Percentiles rank a stretch among this genome's conserved stretches.
Evolutionary conservation across 1,140 invertebrate genomes (phyloP).

Genomic region (Lutraria rhynchaena): DNA sequence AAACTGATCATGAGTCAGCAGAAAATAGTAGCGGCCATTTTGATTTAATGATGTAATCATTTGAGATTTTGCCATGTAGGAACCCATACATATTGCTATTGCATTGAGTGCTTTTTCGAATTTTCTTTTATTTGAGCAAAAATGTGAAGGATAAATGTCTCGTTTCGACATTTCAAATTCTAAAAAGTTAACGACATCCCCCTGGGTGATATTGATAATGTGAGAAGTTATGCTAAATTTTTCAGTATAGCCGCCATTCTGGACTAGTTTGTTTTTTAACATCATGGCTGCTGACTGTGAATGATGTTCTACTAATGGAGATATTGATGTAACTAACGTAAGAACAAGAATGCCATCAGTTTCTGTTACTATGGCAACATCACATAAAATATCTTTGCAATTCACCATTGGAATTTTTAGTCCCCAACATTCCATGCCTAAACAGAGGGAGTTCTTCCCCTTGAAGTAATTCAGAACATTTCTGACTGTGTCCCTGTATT

Average conservation of each 20-base stretch:
- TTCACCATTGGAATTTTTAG: conserved; percentile 54
- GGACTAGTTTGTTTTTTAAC: conserved; percentile 66
- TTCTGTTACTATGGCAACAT: conserved; percentile 63
- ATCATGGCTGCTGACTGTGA: conserved; percentile 52
- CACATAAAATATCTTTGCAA: conserved; percentile 57
- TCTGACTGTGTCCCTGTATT: conserved; percentile 54
- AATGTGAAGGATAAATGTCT: conserved; percentile 71
- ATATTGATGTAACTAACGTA: conserved; percentile 53
- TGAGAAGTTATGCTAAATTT: conserved; percentile 71
- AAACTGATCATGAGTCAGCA: conserved; percentile 77
- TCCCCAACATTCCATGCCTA: conserved; percentile 68
- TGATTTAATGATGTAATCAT: conserved; percentile 34
- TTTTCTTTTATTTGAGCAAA: conserved; percentile 56
- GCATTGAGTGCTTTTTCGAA: conserved; percentile 65
- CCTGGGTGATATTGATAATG: conserved; percentile 59
- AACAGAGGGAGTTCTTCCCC: conserved; percentile 32
- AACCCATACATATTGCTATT: conserved; percentile 67
- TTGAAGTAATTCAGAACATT: conserved; percentile 46
- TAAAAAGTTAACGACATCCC: conserved; percentile 45
- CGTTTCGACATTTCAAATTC: conserved; percentile 34
- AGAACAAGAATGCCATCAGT: conserved; percentile 59
- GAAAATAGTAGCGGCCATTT: conserved; percentile 65
- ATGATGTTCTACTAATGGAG: conserved; percentile 26
- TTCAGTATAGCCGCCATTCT: conserved; percentile 71
- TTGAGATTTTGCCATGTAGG: conserved; percentile 67